Percentiles rank a stretch among this genome's conserved stretches.
These are phyloP conservation scores for Hesperia comma DNA, from an alignment of 2,888 invertebrate genomes.

Conservation along the genomic window DNA sequence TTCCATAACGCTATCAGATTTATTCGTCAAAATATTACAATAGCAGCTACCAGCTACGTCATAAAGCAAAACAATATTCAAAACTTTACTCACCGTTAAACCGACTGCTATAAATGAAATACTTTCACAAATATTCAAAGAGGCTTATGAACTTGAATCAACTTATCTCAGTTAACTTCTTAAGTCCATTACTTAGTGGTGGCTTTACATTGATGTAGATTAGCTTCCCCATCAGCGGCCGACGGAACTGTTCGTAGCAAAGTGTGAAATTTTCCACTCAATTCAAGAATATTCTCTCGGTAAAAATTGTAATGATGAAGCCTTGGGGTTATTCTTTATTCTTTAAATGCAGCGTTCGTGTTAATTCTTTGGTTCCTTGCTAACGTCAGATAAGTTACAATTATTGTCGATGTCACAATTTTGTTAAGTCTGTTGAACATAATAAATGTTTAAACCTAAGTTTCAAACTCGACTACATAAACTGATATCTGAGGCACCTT, in stretches of 20 bases:
- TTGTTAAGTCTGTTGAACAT: too few relatives aligned
- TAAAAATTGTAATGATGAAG: background rate
- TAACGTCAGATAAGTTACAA: background rate
- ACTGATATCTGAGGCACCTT: too few relatives aligned
- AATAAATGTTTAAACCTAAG: too few relatives aligned
- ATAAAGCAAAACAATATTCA: background rate
- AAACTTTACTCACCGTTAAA: constrained; percentile 1
- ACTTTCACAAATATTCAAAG: constrained; percentile 16
- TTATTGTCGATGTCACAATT: too few relatives aligned
- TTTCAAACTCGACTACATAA: too few relatives aligned
- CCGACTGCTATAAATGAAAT: constrained; percentile 14
- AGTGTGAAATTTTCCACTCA: constrained; percentile 1
- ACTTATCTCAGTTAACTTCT: constrained; percentile 28
- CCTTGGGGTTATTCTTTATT: background rate
- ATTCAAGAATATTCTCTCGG: background rate
- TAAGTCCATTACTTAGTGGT: constrained; percentile 30
- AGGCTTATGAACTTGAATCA: constrained; percentile 22
- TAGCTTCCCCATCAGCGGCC: constrained; percentile 7
- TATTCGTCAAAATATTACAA: too few relatives aligned
- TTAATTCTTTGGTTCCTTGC: background rate
- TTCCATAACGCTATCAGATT: too few relatives aligned
- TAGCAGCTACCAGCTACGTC: too few relatives aligned
- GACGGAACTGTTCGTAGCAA: background rate
- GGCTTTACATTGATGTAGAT: constrained; percentile 34
- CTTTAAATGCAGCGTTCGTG: background rate